These are phyloP conservation scores for Anthophora plumipes DNA, from an alignment of 2,888 invertebrate genomes.

Conservation along the genomic window DNA sequence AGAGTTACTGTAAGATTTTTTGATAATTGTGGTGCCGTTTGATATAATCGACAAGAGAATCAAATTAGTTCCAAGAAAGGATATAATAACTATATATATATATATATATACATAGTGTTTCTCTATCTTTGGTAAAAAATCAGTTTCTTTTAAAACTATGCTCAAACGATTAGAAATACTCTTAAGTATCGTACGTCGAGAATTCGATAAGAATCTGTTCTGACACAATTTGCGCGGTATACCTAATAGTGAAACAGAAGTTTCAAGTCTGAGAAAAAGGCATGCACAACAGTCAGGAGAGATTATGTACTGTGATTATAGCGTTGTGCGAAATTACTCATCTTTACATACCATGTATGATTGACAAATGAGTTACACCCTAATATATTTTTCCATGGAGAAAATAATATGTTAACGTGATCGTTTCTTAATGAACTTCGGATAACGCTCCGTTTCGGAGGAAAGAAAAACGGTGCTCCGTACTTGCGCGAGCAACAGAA, in stretches of 20 bases:
- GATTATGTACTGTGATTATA: conserved; percentile 67
- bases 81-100: conserved; percentile 38
- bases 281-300: conserved; percentile 53
- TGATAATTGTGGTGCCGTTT: conserved; percentile 52
- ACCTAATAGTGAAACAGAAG: conserved; percentile 19
- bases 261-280: conserved; percentile 51
- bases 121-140: conserved; percentile 34
- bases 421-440: conserved; percentile 37
- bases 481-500: conserved; percentile 21
- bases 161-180: conserved; percentile 57
- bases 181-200: conserved; percentile 16
- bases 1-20: conserved; percentile 60
- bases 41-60: conserved; percentile 50
- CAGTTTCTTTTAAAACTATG: conserved; percentile 62
- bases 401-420: conserved; percentile 59
- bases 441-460: conserved; percentile 41
- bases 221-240: conserved; percentile 17
- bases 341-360: conserved; percentile 62
- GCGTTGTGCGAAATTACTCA: conserved; percentile 49
- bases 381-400: conserved; percentile 65
- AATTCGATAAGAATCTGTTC: conserved; percentile 38
- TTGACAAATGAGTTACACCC: conserved; percentile 55
- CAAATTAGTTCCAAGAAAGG: conserved; percentile 50
- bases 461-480: conserved; percentile 28
- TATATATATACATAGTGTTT: conserved; percentile 30